These are phyloP conservation scores for Distichodus sexfasciatus DNA, from an alignment of 2,797 vertebrate genomes.

Conservation along the genomic window DNA sequence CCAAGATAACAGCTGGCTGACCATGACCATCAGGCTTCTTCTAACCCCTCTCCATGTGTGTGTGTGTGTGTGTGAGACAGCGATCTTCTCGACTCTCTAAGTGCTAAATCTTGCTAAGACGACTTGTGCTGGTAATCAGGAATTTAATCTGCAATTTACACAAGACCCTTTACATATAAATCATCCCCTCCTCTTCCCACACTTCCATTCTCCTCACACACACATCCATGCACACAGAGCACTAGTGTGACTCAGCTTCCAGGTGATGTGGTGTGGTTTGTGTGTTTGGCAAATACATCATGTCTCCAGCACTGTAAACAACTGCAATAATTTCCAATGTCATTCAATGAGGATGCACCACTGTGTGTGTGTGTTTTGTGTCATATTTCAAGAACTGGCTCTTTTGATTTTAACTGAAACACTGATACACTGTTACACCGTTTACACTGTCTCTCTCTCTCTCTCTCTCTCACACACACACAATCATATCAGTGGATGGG, in stretches of 20 bases:
- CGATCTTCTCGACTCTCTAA: conserved; percentile 16
- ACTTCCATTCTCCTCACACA: too few relatives aligned
- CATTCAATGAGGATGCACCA: not conserved
- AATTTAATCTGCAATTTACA: conserved; percentile 43
- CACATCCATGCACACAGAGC: not conserved
- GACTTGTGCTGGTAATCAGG: conserved; percentile 34
- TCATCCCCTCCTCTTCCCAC: not conserved
- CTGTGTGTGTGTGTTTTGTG: conserved; percentile 3
- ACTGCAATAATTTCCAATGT: not conserved
- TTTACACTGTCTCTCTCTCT: too few relatives aligned
- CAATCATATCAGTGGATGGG: too few relatives aligned
- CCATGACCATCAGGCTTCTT: too few relatives aligned
- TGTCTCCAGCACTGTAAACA: not conserved
- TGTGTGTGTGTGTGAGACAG: not conserved
- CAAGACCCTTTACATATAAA: conserved; percentile 26
- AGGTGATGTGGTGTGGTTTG: not conserved
- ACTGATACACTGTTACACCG: too few relatives aligned
- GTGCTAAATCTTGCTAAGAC: conserved; percentile 34
- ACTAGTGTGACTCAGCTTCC: not conserved
- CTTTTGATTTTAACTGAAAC: too few relatives aligned
- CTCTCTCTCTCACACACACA: too few relatives aligned
- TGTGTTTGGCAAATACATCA: not conserved
- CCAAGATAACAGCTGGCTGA: not conserved
- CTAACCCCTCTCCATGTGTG: too few relatives aligned
- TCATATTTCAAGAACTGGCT: too few relatives aligned